Evolutionary conservation across 2,113 vertebrate species (phyloP), one percentile per base, ranked within the genome.

Genomic region (Zootoca vivipara): DNA sequence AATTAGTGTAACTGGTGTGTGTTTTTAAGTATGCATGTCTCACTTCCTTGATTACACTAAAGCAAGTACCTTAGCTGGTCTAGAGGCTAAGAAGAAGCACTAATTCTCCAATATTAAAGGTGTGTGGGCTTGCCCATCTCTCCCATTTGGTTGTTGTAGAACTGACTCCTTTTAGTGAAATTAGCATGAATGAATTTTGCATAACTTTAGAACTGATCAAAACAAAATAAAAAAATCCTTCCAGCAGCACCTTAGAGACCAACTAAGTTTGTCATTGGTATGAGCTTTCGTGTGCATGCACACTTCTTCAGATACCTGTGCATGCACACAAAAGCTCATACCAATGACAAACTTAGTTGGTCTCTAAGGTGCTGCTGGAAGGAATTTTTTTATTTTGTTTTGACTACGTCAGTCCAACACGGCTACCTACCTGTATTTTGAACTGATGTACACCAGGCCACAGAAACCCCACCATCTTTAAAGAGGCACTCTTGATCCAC

Each of bases 1-100:
- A 69, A 90, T 26, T 46, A 22, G 73, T 91, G 74, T 62, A 22
- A n/a, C 24, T n/a, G 30, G 15, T 85, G 7, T 85, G 4, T 58
- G 24, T 0, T 80, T 92, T 91, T 73, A 89, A 85, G 79, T 80
- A 91, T 87, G 70, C 89, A 64, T 81, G 86, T 92, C 40, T 73
- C 79, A 80, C 7, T 75, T 75, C 46, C 8, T 42, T 88, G 90
- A 87, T 1, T 2, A 62, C 90, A 87, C 40, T 85, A 92, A 92
- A 88, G 85, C 13, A 22, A 83, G 91, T 80, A 94, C 86, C 52
- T 0, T 13, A 30, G 3, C 83, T 86, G 87, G 86, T 91, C 73
- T 92, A 52, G 38, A 62, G 0, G 78, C 91, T 92, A 87, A 91
- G 77, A 73, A 93, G 83, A 91, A 78, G 70, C 75, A 26, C 33